Conservation (phyloP, 2,888 invertebrate species). For the Anthrax anthrax region DNA sequence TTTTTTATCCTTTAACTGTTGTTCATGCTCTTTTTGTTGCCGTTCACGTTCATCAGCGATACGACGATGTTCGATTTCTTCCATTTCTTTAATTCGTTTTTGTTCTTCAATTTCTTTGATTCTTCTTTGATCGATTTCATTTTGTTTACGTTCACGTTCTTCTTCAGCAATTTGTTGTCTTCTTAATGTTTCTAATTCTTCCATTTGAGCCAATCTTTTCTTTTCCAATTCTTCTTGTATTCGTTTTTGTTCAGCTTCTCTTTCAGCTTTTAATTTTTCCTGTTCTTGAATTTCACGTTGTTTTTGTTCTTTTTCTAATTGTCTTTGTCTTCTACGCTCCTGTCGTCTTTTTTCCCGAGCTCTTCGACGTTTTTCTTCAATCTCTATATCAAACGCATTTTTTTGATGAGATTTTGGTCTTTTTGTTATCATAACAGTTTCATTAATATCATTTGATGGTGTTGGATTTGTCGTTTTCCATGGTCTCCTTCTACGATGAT, state of each 20-base stretch:
- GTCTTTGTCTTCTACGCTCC: neutral
- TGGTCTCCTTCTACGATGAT: neutral
- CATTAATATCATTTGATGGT: neutral
- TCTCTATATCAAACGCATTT: neutral
- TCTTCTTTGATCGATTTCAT: neutral
- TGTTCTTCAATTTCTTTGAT: slow-evolving; percentile 1
- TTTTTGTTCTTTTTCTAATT: neutral
- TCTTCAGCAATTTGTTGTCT: neutral
- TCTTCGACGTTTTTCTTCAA: neutral
- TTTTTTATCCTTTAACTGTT: slow-evolving; percentile 19
- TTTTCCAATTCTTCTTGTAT: neutral
- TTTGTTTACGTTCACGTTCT: slow-evolving; percentile 17
- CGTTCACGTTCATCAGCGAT: neutral
- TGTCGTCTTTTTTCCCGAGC: neutral
- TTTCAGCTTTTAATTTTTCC: neutral
- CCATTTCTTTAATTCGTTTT: neutral
- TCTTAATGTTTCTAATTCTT: neutral
- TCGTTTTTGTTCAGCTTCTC: neutral
- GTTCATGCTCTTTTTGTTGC: slow-evolving; percentile 10
- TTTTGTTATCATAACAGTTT: neutral
- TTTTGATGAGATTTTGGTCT: neutral
- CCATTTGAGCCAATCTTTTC: neutral
- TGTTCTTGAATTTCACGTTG: neutral
- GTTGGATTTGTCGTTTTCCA: neutral
- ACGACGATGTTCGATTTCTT: neutral